Conservation (phyloP, 2,113 vertebrate genomes). For the Martes martes region DNA sequence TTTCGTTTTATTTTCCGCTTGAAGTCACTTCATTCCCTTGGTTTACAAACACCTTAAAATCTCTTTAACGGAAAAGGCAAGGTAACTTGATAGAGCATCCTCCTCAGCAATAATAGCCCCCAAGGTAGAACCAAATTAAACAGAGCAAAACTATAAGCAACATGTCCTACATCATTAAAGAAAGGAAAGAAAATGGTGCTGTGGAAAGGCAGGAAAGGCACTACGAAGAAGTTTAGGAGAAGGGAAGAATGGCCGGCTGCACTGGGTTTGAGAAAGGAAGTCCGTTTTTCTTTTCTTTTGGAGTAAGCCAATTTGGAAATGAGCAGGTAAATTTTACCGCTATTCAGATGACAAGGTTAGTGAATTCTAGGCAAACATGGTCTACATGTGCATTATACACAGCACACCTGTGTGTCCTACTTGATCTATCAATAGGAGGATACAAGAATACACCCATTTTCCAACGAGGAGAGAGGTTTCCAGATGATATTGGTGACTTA, state of each 20-base stretch:
- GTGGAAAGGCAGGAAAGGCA: not conserved
- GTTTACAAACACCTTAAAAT: conserved; percentile 36
- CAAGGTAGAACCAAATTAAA: not conserved
- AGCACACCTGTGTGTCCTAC: not conserved
- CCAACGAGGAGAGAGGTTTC: not conserved
- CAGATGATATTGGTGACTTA: not conserved
- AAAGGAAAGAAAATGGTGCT: not conserved
- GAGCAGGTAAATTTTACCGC: not conserved
- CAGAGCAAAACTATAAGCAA: not conserved
- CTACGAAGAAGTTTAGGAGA: not conserved
- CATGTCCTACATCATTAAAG: not conserved
- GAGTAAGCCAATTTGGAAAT: not conserved
- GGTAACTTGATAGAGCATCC: not conserved
- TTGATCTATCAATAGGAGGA: not conserved
- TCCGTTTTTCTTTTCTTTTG: not conserved
- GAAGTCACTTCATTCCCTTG: not conserved
- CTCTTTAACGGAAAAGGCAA: conserved; percentile 17
- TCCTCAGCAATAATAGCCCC: not conserved
- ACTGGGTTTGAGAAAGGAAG: not conserved
- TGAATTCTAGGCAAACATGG: not conserved
- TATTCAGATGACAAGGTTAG: not conserved
- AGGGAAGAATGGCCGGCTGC: not conserved
- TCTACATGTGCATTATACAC: not conserved
- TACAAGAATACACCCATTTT: not conserved
- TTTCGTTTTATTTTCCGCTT: conserved; percentile 20